Evolutionary conservation across 2,888 invertebrate genomes (phyloP), one percentile per base, ranked within the genome.

Genomic region (Adelognathus sp.): DNA sequence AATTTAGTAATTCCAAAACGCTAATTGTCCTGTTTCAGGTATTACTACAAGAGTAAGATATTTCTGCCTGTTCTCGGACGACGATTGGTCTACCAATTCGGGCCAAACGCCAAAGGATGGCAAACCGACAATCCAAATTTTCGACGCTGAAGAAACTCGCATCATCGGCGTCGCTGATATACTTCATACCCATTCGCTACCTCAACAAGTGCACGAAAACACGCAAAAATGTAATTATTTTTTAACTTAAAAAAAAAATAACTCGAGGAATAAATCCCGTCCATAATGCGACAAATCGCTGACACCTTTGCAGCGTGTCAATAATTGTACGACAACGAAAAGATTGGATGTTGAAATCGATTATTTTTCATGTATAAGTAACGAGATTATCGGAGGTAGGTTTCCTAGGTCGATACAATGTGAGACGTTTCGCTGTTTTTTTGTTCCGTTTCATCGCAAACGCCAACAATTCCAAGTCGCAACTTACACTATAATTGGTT

Each of bases 1-100:
- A 66, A 16, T 70, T 61, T 31, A 69, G 61, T 39, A 14, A 70
- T 60, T 64, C 54, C 41, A 18, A 29, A 52, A 39, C 7, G 44
- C 66, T 39, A 31, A n/a, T 44, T 21, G 0, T 24, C 61, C 24
- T 6, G 29, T 69, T 75, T 54, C 88, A 94, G 96, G 90, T 97
- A 97, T 91, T 96, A 97, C 91, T 97, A 97, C 92, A 94, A 95
- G 88, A 95, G 95, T 86, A 92, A 94, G 83, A 95, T 96, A 21
- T 94, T 96, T 71, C 93, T 94, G 63, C 95, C 96, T 2, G 96
- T 96, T 7, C 94, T 95, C 73, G 96, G 96, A 9, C 94, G 95
- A 46, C 93, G 96, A 63, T 92, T 96, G 80, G 96, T 96, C 61
- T 97, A 97, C 92, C 95, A 96, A 90, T 97, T 97, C 91, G 96